A percentile compares a stretch with the other conserved stretches of the same genome.
Conservation (phyloP, 2,113 vertebrate species). For the Anolis carolinensis region DNA sequence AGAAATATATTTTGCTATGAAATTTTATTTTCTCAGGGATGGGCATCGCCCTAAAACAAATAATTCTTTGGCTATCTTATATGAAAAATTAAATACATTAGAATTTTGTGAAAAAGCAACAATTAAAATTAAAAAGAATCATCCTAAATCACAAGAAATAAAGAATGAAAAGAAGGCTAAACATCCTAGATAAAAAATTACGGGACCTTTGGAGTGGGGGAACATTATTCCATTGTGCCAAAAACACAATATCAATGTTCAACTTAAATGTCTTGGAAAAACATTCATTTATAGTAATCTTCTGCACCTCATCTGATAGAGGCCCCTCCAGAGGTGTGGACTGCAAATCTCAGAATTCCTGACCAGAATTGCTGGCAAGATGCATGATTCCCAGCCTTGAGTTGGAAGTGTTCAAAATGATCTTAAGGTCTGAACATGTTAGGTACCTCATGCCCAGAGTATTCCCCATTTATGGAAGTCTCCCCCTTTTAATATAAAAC, state of each 20-base stretch:
- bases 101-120: not conserved
- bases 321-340: no score
- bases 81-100: not conserved
- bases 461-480: not conserved
- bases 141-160: not conserved
- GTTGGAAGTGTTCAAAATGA: not conserved
- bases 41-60: not conserved
- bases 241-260: not conserved
- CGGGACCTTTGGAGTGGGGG: not conserved
- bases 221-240: not conserved
- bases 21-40: not conserved
- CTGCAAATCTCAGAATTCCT: no score
- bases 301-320: not conserved
- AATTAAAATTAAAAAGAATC: not conserved
- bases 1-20: not conserved
- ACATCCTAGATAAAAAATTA: not conserved
- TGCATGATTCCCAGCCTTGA: no score
- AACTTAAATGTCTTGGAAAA: not conserved
- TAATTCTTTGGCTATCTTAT: not conserved
- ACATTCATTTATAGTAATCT: not conserved
- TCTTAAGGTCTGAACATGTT: not conserved
- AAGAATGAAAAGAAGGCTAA: not conserved
- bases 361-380: no score
- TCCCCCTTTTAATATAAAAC: no score
- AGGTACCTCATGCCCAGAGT: no score